phyloP scores from a whole-genome alignment of 2,888 invertebrate genomes.

The Agrilus cyanescens region DNA sequence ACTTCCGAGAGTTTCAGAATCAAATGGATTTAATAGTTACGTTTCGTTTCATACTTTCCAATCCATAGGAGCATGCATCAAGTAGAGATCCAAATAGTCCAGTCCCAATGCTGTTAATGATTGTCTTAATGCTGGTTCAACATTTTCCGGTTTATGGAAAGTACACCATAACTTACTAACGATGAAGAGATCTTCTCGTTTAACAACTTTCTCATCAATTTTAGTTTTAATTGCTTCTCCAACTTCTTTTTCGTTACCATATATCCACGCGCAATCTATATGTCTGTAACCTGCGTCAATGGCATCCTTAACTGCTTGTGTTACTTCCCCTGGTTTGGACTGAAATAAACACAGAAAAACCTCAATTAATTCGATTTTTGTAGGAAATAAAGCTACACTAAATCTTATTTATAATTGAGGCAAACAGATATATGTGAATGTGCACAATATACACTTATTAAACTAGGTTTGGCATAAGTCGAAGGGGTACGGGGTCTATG shows the following conservation, averaged over 20 bases:
- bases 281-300: constrained; percentile 60
- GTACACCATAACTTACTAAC: constrained; percentile 64
- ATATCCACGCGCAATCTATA: constrained; percentile 55
- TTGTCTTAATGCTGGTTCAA: constrained; percentile 51
- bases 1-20: no score
- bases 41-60: no score
- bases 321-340: constrained; percentile 32
- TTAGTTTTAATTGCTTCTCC: constrained; percentile 50
- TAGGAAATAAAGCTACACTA: no score
- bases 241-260: constrained; percentile 54
- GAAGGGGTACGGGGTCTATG: no score
- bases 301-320: constrained; percentile 49
- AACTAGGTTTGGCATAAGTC: no score
- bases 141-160: constrained; percentile 65
- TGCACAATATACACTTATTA: no score
- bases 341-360: no score
- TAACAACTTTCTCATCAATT: constrained; percentile 49
- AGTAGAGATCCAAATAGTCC: constrained; percentile 71
- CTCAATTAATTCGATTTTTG: no score
- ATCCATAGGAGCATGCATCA: constrained; percentile 48
- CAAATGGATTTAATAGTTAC: no score
- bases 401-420: no score
- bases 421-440: no score
- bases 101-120: constrained; percentile 59
- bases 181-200: constrained; percentile 55